Percentiles rank a stretch among this genome's conserved stretches.
Conservation (phyloP, 2,797 vertebrate species). For the Lemur catta region DNA sequence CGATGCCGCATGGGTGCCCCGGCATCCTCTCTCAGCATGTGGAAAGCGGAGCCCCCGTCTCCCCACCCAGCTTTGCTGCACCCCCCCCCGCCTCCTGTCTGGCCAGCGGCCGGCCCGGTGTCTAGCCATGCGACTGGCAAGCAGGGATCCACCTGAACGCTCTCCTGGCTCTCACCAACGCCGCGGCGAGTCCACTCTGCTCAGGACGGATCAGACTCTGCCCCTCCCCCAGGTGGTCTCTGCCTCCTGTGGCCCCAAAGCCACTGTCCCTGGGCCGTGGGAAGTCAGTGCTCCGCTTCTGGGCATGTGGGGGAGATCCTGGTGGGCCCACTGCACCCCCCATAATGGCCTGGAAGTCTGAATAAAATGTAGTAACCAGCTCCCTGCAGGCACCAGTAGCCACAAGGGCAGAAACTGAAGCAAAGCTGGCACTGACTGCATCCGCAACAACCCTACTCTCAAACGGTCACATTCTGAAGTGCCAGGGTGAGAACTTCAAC, state of each 20-base stretch:
- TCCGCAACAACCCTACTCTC: neutral
- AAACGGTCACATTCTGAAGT: neutral
- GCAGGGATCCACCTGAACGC: neutral
- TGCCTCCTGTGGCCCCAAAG: neutral
- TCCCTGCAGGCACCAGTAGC: neutral
- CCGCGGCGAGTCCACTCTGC: neutral
- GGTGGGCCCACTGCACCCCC: neutral
- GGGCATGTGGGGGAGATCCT: neutral
- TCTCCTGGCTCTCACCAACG: neutral
- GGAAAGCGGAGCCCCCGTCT: neutral
- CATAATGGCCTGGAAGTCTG: neutral
- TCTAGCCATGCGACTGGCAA: neutral
- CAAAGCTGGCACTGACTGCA: neutral
- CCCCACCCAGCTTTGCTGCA: neutral
- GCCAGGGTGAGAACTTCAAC: neutral
- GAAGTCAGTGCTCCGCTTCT: neutral
- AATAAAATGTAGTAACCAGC: neutral
- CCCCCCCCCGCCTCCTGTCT: too few relatives aligned
- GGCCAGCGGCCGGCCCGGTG: neutral
- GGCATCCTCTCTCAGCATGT: neutral
- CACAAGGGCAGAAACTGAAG: neutral
- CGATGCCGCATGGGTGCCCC: fast-evolving
- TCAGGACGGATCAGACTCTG: neutral
- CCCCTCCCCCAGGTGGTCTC: neutral
- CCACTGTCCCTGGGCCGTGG: neutral